Evolutionary conservation across 2,888 invertebrate species (phyloP).

Genomic region (Volucella bombylans): DNA sequence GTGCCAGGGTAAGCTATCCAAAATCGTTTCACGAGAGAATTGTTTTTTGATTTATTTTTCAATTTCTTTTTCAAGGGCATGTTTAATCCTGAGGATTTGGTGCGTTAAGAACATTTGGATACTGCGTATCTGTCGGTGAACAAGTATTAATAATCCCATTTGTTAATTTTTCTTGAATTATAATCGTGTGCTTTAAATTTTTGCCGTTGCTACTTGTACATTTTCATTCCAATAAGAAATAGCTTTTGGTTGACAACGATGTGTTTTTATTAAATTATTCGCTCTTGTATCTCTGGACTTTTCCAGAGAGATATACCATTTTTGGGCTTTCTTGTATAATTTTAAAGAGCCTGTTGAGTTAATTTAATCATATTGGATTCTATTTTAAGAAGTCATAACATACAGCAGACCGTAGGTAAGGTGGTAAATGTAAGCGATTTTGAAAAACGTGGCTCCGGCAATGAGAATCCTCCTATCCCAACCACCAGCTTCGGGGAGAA

Average conservation of each 20-base stretch:
- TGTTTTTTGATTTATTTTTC: slow-evolving; percentile 74
- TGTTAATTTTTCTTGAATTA: slow-evolving; percentile 53
- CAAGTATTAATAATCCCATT: slow-evolving; percentile 61
- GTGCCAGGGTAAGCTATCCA: slow-evolving; percentile 89
- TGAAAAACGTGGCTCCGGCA: too few species aligned
- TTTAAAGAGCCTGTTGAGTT: too few species aligned
- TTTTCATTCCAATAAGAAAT: slow-evolving; percentile 68
- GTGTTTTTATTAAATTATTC: slow-evolving; percentile 4
- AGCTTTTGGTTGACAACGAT: slow-evolving; percentile 36
- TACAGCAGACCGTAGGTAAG: too few species aligned
- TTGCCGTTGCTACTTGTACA: slow-evolving; percentile 57
- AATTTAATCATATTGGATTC: too few species aligned
- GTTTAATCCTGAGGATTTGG: slow-evolving; percentile 94
- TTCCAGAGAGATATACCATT: too few species aligned
- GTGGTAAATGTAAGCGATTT: too few species aligned
- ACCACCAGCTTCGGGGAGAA: too few species aligned
- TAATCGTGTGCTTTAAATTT: slow-evolving; percentile 41
- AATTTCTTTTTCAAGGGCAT: slow-evolving; percentile 87
- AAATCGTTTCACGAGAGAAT: not conserved
- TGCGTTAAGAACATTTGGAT: slow-evolving; percentile 78
- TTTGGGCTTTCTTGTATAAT: too few species aligned
- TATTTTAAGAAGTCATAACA: too few species aligned
- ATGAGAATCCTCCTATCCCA: too few species aligned
- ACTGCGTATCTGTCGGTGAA: slow-evolving; percentile 45
- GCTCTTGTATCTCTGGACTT: not conserved